Evolutionary conservation across 1,140 invertebrate species (phyloP).

Genomic region (Phymorhynchus buccinoides): DNA sequence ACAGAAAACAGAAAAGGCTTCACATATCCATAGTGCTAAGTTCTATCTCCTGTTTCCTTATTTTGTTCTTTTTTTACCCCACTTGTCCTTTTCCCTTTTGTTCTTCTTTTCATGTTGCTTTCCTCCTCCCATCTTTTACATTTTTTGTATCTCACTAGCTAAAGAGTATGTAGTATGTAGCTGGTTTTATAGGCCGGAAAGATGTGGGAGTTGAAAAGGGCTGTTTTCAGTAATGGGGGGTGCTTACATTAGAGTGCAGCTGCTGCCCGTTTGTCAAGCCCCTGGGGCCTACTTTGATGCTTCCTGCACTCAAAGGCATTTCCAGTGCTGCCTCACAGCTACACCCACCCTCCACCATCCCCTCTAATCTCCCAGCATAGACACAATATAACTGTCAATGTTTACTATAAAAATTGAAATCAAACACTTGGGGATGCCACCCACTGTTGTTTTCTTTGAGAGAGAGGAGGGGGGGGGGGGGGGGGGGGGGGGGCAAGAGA

Average conservation of each 20-base stretch:
- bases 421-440: too few relatives aligned
- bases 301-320: too few relatives aligned
- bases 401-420: too few relatives aligned
- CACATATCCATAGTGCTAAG: background rate
- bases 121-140: background rate
- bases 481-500: too few relatives aligned
- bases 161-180: background rate
- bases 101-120: background rate
- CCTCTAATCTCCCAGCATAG: too few relatives aligned
- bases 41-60: background rate
- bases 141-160: background rate
- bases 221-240: background rate
- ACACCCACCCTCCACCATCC: too few relatives aligned
- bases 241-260: background rate
- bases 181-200: background rate
- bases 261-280: constrained; percentile 6
- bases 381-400: too few relatives aligned
- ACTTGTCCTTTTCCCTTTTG: background rate
- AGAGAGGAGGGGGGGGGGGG: too few relatives aligned
- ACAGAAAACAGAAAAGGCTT: background rate
- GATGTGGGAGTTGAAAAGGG: background rate
- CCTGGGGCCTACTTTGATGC: constrained; percentile 13
- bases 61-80: background rate
- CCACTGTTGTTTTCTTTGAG: too few relatives aligned
- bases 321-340: too few relatives aligned